A percentile compares a stretch with the other conserved stretches of the same genome.
Conservation (phyloP, 2,888 invertebrate species). For the Orthosia incerta region DNA sequence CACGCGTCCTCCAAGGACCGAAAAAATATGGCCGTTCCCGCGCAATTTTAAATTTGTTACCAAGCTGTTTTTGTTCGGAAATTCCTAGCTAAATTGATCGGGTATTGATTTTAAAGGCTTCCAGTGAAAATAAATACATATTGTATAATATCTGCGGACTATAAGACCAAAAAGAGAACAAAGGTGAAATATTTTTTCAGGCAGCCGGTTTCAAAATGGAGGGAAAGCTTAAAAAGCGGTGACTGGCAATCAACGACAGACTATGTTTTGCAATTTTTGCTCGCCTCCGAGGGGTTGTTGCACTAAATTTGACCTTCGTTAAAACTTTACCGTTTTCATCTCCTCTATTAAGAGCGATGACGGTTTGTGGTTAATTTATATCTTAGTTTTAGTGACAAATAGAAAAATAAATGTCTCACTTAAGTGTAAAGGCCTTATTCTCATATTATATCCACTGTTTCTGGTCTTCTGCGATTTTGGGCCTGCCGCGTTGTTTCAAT, state of each 20-base stretch:
- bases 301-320: slow-evolving; percentile 56
- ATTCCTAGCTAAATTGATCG: slow-evolving; percentile 39
- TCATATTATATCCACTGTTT: too few species aligned
- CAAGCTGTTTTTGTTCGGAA: slow-evolving; percentile 31
- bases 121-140: neutral
- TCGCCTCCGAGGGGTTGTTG: slow-evolving; percentile 37
- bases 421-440: too few species aligned
- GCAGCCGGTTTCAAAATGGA: slow-evolving; percentile 36
- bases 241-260: slow-evolving; percentile 51
- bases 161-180: neutral
- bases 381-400: neutral
- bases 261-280: slow-evolving; percentile 53
- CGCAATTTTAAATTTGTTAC: slow-evolving; percentile 44
- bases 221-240: slow-evolving; percentile 36
- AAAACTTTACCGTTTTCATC: slow-evolving; percentile 35
- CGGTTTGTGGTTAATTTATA: neutral
- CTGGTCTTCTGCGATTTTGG: too few species aligned
- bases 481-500: too few species aligned
- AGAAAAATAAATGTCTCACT: neutral
- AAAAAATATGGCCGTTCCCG: slow-evolving; percentile 51
- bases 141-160: slow-evolving; percentile 13
- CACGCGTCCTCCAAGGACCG: slow-evolving; percentile 32
- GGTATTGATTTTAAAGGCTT: slow-evolving; percentile 35
- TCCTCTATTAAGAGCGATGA: neutral
- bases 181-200: slow-evolving; percentile 35